Evolutionary conservation across 2,888 invertebrate species (phyloP), one percentile per base, ranked within the genome.

Genomic region (Crepidodera aurea): DNA sequence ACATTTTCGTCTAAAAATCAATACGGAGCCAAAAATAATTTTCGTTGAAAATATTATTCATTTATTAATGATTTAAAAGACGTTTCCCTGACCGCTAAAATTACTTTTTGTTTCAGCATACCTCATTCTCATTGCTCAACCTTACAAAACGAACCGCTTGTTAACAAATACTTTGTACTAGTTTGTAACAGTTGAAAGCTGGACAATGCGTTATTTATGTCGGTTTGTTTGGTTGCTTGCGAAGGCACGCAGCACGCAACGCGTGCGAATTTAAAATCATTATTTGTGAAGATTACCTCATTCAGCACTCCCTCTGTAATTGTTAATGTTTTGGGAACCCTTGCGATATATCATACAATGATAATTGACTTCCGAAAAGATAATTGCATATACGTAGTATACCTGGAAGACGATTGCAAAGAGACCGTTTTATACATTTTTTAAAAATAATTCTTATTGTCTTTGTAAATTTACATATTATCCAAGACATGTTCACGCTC

Each of bases 101-200:
- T 50, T 48, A 44, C n/a, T 34, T 44, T 55, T 22, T 15, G 25
- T 51, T 51, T 51, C 51, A 51, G 39, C 51, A 51, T 51, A 39
- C 7, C 25, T 51, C 13, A 51, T 51, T 51, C 18, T 51, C 51
- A 39, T 51, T 51, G 37, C 51, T 39, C 16, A 51, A 51, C 39
- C 18, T 32, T 32, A 13, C 4, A 37, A 7, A 3, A 10, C 12
- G 37, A 37, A 37, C 15, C 8, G 37, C 16, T 51, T 5, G 51
- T 51, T 51, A 37, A 39, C 39, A 10, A 51, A 51, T 51, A 51
- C 51, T 51, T 51, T 39, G 51, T 51, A 39, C 34, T 19, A 39
- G 39, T 51, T 50, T 18, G 50, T 50, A 50, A 50, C 18, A 50
- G 32, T 50, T 29, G 32, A 50, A 50, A 29, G 32, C 50, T n/a